These are phyloP conservation scores for Axinella damicornis DNA, from an alignment of 37 sponge, comb jelly and placozoan species.

Conservation along the genomic window DNA sequence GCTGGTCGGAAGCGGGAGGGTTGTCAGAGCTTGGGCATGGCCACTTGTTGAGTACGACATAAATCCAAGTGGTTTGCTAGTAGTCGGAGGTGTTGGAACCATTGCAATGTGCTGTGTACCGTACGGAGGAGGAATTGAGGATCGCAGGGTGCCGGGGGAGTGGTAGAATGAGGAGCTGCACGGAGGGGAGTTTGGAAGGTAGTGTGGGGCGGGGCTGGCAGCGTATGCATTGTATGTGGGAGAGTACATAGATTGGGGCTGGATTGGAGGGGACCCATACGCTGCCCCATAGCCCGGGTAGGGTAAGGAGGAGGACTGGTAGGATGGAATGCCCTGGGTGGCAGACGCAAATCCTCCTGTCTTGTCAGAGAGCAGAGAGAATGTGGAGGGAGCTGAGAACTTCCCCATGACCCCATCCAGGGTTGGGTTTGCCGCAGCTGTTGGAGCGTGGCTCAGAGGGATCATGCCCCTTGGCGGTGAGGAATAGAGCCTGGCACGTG, in stretches of 20 bases:
- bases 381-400: too few species aligned
- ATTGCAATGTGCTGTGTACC: too few species aligned
- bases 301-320: slow-evolving; percentile 10
- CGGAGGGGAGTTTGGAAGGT: slow-evolving; percentile 2
- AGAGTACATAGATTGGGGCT: background rate
- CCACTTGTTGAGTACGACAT: too few species aligned
- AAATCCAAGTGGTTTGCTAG: too few species aligned
- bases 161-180: slow-evolving; percentile 30
- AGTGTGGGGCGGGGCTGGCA: background rate
- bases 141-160: background rate
- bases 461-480: slow-evolving; percentile 11
- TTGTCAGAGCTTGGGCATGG: too few species aligned
- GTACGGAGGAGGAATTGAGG: too few species aligned
- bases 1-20: too few species aligned
- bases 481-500: slow-evolving; percentile 21
- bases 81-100: too few species aligned
- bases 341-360: too few species aligned
- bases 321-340: too few species aligned
- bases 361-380: too few species aligned
- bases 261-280: background rate
- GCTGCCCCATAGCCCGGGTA: background rate
- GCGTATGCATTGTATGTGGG: slow-evolving; percentile 32
- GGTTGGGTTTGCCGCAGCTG: background rate
- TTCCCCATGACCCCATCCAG: background rate
- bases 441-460: slow-evolving; percentile 40